phyloP scores from a whole-genome alignment of 2,797 vertebrate genomes.

The Amniataba percoides region DNA sequence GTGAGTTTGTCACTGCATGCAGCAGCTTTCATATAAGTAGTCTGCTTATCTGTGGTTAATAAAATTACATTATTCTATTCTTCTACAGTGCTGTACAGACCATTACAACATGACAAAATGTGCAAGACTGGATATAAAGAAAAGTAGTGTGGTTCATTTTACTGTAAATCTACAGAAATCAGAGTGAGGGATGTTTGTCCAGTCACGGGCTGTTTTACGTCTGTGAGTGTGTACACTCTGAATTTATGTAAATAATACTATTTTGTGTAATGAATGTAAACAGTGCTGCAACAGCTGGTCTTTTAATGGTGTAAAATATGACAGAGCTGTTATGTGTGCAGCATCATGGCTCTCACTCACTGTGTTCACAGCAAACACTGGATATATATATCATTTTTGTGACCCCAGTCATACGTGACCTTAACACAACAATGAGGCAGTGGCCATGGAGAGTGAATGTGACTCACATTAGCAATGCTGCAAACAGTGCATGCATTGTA shows the following conservation, averaged over 20 bases:
- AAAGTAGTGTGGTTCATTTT: neutral
- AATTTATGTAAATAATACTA: conserved; percentile 47
- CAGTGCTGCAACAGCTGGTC: conserved; percentile 62
- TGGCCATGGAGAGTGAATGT: conserved; percentile 27
- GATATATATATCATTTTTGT: conserved; percentile 62
- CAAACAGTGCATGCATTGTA: conserved; percentile 38
- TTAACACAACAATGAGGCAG: conserved; percentile 27
- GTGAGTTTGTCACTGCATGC: too few relatives aligned
- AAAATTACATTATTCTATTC: neutral
- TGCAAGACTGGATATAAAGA: neutral
- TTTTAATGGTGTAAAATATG: conserved; percentile 58
- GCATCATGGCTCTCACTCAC: conserved; percentile 34
- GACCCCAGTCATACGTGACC: conserved; percentile 46
- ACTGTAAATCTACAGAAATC: neutral
- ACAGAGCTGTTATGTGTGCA: conserved; percentile 17
- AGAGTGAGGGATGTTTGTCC: conserved; percentile 2
- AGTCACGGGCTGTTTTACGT: conserved; percentile 10
- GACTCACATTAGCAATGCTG: conserved; percentile 50
- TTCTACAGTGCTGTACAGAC: neutral
- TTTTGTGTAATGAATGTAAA: conserved; percentile 71
- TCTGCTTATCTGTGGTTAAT: too few relatives aligned
- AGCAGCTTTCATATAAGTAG: too few relatives aligned
- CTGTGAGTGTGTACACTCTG: conserved; percentile 15
- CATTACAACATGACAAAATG: neutral
- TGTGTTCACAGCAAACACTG: conserved; percentile 54